Conservation (phyloP, 2,113 vertebrate species). For the Tringa solitaria region DNA sequence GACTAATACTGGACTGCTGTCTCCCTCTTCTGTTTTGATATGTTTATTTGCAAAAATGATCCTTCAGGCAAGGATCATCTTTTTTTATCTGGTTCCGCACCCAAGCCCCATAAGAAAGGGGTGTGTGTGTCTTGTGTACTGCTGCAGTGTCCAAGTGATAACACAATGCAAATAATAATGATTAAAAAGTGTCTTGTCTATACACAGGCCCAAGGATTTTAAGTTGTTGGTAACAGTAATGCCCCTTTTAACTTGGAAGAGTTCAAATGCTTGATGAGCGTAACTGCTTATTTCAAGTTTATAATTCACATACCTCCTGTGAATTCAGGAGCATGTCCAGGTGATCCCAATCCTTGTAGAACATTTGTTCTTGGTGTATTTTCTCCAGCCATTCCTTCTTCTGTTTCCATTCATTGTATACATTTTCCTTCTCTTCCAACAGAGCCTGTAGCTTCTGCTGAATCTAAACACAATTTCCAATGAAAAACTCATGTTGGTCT, state of each 20-base stretch:
- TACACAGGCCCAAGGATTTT: neutral
- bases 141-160: neutral
- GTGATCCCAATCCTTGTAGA: slow-evolving; percentile 80
- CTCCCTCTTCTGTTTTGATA: slow-evolving; percentile 6
- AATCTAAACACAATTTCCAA: slow-evolving; percentile 58
- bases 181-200: neutral
- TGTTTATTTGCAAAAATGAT: neutral
- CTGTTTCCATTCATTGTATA: slow-evolving; percentile 79
- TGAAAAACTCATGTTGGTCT: neutral
- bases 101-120: neutral
- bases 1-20: neutral
- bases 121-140: neutral
- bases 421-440: slow-evolving; percentile 62
- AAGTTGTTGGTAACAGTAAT: neutral
- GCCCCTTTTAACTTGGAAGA: neutral
- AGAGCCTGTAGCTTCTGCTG: slow-evolving; percentile 75
- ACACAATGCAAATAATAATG: neutral
- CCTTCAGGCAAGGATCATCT: neutral
- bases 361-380: slow-evolving; percentile 78
- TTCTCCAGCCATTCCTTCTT: slow-evolving; percentile 79
- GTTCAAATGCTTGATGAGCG: neutral
- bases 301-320: slow-evolving; percentile 77
- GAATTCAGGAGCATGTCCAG: slow-evolving; percentile 79
- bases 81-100: neutral
- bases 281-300: neutral